Evolutionary conservation across 2,797 vertebrate genomes (phyloP).

Genomic region (Columba guinea): DNA sequence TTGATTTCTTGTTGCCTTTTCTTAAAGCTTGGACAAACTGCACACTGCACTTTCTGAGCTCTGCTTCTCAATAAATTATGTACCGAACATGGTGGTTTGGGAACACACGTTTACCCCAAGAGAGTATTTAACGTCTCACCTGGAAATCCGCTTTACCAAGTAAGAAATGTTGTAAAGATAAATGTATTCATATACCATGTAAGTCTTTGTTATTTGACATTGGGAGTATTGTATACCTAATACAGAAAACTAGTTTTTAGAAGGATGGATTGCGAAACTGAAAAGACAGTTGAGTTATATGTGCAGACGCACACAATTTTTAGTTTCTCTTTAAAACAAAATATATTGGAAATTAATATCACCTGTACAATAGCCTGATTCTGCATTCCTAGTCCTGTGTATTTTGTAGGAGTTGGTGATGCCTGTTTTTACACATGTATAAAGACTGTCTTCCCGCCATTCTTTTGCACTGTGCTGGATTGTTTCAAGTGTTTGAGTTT

Average conservation of each 20-base stretch:
- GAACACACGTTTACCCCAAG: constrained; percentile 98
- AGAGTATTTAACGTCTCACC: constrained; percentile 97
- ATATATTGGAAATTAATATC: neutral
- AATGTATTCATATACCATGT: neutral
- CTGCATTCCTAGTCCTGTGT: neutral
- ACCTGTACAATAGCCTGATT: neutral
- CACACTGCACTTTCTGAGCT: constrained; percentile 98
- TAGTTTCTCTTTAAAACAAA: neutral
- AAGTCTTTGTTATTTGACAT: neutral
- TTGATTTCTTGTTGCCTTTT: constrained; percentile 28
- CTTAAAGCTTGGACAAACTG: constrained; percentile 91
- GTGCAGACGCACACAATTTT: neutral
- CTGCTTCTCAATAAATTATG: constrained; percentile 99
- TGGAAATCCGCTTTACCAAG: constrained; percentile 99
- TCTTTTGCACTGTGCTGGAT: neutral
- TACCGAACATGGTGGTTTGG: constrained; percentile 97
- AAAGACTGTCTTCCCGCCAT: neutral
- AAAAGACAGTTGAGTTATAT: neutral
- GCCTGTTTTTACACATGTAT: neutral
- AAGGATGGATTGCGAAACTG: neutral
- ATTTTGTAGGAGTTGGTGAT: neutral
- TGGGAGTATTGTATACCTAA: neutral
- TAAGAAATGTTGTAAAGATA: constrained; percentile 72
- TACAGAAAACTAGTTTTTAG: neutral
- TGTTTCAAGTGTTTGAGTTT: neutral